Conservation (phyloP, 1,140 invertebrate genomes). For the Zaprionus davidi region DNA sequence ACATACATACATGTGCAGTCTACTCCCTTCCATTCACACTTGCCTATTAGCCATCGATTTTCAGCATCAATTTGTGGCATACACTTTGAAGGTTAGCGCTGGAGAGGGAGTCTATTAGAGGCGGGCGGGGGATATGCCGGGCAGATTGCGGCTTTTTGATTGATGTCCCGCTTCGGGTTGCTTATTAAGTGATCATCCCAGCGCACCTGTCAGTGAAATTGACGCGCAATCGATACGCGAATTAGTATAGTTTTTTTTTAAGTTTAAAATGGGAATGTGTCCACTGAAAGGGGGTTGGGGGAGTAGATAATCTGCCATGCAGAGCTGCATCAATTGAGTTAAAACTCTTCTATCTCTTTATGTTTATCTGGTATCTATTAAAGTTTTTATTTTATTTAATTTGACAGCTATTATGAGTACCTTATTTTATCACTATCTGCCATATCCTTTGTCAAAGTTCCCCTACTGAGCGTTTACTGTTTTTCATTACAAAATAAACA, state of each 20-base stretch:
- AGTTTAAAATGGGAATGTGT: not conserved
- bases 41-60: constrained; percentile 74
- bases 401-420: too few relatives aligned
- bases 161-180: constrained; percentile 36
- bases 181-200: constrained; percentile 39
- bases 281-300: not conserved
- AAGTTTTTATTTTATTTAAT: too few relatives aligned
- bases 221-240: constrained; percentile 19
- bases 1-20: not conserved
- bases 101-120: not conserved
- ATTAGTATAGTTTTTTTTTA: constrained; percentile 6
- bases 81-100: constrained; percentile 64
- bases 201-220: constrained; percentile 32
- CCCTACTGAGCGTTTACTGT: too few relatives aligned
- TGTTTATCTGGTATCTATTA: too few relatives aligned
- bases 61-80: constrained; percentile 68
- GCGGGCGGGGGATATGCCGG: not conserved
- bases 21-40: constrained; percentile 10
- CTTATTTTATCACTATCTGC: too few relatives aligned
- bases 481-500: too few relatives aligned
- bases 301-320: too few relatives aligned
- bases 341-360: too few relatives aligned
- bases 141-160: constrained; percentile 43
- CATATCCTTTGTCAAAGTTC: too few relatives aligned
- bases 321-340: too few relatives aligned